Evolutionary conservation across 1,140 invertebrate genomes (phyloP).

Genomic region (Pseudomyrmex gracilis): DNA sequence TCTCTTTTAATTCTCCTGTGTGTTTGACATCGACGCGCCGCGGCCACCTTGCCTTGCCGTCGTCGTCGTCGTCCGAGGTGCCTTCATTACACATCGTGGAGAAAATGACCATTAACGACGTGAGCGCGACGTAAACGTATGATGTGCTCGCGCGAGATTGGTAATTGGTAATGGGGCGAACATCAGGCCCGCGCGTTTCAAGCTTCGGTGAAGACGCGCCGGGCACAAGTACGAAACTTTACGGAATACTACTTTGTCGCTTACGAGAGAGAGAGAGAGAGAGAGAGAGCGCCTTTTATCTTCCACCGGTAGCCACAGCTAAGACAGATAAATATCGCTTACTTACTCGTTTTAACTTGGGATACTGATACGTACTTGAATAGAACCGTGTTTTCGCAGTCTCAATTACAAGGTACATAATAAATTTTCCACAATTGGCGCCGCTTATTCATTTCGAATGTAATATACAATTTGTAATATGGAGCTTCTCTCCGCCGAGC

Average conservation of each 20-base stretch:
- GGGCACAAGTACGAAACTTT: background rate
- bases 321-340: background rate
- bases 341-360: slow-evolving; percentile 10
- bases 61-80: slow-evolving; percentile 55
- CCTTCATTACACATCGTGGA: slow-evolving; percentile 54
- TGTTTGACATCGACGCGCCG: slow-evolving; percentile 58
- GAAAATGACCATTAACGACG: slow-evolving; percentile 47
- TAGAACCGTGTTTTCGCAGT: background rate
- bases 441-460: background rate
- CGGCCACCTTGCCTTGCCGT: slow-evolving; percentile 57
- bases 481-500: background rate
- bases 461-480: background rate
- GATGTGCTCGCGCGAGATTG: slow-evolving; percentile 43
- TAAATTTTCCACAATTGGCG: background rate
- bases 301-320: no score
- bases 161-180: slow-evolving; percentile 10
- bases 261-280: no score
- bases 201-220: background rate
- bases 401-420: background rate
- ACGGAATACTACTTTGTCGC: slow-evolving; percentile 7
- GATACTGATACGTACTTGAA: slow-evolving; percentile 7
- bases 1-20: slow-evolving; percentile 55
- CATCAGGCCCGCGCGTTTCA: slow-evolving; percentile 48
- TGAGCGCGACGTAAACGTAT: slow-evolving; percentile 9
- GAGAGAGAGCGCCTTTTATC: background rate